Evolutionary conservation across 2,797 vertebrate genomes (phyloP).

Genomic region (Babyrousa celebensis): DNA sequence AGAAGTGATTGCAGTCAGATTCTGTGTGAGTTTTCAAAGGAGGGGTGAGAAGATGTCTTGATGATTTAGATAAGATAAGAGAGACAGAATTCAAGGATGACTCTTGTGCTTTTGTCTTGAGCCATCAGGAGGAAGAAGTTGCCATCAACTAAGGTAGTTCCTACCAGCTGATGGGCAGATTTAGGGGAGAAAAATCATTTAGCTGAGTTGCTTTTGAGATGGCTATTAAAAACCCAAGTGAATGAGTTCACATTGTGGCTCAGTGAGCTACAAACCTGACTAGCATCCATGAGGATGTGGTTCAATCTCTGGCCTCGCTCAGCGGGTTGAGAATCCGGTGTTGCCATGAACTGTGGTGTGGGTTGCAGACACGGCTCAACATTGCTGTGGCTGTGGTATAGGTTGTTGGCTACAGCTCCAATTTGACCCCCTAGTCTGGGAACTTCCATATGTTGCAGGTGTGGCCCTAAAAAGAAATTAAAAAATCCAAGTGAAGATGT

Average conservation of each 20-base stretch:
- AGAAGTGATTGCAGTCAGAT: not conserved
- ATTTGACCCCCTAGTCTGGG: no score
- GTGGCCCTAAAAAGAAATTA: no score
- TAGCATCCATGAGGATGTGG: no score
- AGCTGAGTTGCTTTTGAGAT: constrained; percentile 13
- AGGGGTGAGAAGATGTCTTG: not conserved
- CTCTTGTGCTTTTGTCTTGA: not conserved
- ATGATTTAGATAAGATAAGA: not conserved
- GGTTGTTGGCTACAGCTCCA: no score
- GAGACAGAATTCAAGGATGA: not conserved
- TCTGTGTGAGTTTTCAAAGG: not conserved
- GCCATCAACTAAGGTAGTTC: not conserved
- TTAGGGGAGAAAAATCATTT: not conserved
- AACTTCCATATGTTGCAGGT: no score
- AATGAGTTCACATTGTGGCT: no score
- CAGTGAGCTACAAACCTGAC: no score
- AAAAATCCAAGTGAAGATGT: not conserved
- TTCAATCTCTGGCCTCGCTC: no score
- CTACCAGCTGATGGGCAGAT: not conserved
- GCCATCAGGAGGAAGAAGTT: not conserved
- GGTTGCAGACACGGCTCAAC: no score
- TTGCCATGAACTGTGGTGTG: no score
- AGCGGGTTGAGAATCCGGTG: no score
- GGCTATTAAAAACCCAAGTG: not conserved
- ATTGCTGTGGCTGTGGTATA: no score